Base-by-base conservation (phyloP, 2,797 vertebrate species). In the Acipenser ruthenus region DNA sequence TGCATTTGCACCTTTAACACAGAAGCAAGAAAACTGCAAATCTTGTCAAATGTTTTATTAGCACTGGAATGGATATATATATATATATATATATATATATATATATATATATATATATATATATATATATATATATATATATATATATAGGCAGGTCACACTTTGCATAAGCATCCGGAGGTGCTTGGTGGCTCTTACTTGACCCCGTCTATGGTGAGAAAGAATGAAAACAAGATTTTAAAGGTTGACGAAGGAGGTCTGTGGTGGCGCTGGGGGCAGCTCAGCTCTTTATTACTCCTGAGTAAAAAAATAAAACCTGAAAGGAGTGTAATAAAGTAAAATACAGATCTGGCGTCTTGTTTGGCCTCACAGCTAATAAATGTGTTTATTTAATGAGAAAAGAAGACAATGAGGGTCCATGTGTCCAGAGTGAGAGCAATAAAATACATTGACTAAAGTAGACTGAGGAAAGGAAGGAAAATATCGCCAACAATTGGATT, bases 131-230 rank as follows among this genome's bases (percentile, higher is more conserved):
- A 56, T 18, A 18, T 18, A 18, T 18, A 18, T 18, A 18, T 18
- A 18, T 47, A 53, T n/a, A 10, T 37, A 37, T 7, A 64, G 70
- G n/a, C 59, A 56, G n/a, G 61, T 52, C 52, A 62, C 53, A 65
- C 59, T 67, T 12, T 68, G 67, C 65, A 63, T 47, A 60, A 63
- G 55, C 47, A 58, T 62, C 60, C 47, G 8, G 10, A 63, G 63
- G 68, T 67, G 66, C 70, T 58, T 56, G 52, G 70, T 79, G 78
- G 80, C 78, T 79, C 74, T 70, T 66, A 74, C 69, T 67, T 79
- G 83, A 84, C 81, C 79, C 67, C 69, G 15, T 80, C 78, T 83
- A 78, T 71, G 67, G 53, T 70, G 50, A 49, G 73, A 79, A 71
- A 74, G 77, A 79, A 80, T 70, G 63, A 10, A 60, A 70, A 68